Evolutionary conservation across 2,888 invertebrate species (phyloP).

Genomic region (Standfussiana lucernea): DNA sequence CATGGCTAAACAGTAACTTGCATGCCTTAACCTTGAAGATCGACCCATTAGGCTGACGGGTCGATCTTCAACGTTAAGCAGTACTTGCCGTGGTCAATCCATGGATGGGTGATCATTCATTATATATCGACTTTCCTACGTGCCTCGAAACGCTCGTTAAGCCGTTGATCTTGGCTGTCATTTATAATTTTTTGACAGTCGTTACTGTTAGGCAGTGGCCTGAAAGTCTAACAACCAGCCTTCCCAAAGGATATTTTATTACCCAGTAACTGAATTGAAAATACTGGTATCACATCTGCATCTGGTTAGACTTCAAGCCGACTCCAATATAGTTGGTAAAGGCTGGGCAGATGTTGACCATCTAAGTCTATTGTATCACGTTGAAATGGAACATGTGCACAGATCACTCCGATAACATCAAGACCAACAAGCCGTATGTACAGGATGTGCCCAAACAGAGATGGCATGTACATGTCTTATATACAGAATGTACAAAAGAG

Average conservation of each 20-base stretch:
- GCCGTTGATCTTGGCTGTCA: background rate
- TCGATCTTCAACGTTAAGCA: background rate
- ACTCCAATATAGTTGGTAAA: too few relatives aligned
- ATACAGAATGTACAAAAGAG: conserved; percentile 6
- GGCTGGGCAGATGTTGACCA: background rate
- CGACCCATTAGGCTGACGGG: background rate
- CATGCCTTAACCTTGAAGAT: background rate
- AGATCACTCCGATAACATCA: background rate
- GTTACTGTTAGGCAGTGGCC: too few relatives aligned
- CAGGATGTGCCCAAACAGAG: background rate
- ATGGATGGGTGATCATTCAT: too few relatives aligned
- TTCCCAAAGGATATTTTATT: too few relatives aligned
- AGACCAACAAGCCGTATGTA: background rate
- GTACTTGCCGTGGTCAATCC: background rate
- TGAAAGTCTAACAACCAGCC: too few relatives aligned
- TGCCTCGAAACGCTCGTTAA: background rate
- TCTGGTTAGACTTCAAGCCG: too few relatives aligned
- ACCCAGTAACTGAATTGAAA: too few relatives aligned
- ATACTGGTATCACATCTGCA: too few relatives aligned
- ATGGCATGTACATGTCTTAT: too few relatives aligned
- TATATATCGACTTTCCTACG: too few relatives aligned
- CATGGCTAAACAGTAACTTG: background rate
- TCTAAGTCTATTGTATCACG: background rate
- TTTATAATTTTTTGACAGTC: too few relatives aligned
- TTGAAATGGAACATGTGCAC: background rate